Evolutionary conservation across 2,113 vertebrate genomes (phyloP), one percentile per base, ranked within the genome.

Genomic region (Mandrillus leucophaeus): DNA sequence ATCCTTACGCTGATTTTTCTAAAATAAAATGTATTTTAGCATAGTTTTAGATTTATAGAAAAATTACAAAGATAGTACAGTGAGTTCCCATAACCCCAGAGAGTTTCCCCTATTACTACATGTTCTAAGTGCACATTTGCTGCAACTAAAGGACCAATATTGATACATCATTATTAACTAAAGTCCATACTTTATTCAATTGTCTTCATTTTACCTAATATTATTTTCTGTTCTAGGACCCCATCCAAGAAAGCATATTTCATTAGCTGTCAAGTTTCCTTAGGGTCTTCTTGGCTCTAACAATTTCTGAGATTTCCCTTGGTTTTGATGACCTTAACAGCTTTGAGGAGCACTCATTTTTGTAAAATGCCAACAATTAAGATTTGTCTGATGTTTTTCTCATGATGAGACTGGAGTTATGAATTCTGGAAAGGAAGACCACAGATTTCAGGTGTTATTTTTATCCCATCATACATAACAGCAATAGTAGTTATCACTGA

Each of bases 21-120:
- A 45, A 93, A 83, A 72, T 88, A 88, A 94, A 93, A 82, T 50
- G 3, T 57, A 96, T 52, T 90, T 92, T 40, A 73, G 52, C 81
- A 85, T 25, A 64, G 40, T 68, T 85, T 40, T 80, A 88, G 6
- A 73, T 75, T 35, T 70, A 86, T 8, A 84, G 90, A 88, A 94
- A 96, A 96, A 81, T 2, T 57, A 1, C n/a, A 61, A 66, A 93
- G 10, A 73, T 25, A 83, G 35, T 88, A 57, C 14, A 96, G 9
- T 76, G 48, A 89, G 18, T 76, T 57, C 30, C 80, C 55, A 57
- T 40, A 79, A 10, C 3, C 23, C 50, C 48, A 38, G 5, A 38
- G 22, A 50, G 11, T n/a, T 72, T 61, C 30, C 30, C 50, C 59
- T 70, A 76, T 50, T 59, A 70, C 79, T 83, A 66, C 12, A 66